Evolutionary conservation across 92 coral and sea anemone species (phyloP), one percentile per base, ranked within the genome.

Genomic region (Parazoanthus swiftii): DNA sequence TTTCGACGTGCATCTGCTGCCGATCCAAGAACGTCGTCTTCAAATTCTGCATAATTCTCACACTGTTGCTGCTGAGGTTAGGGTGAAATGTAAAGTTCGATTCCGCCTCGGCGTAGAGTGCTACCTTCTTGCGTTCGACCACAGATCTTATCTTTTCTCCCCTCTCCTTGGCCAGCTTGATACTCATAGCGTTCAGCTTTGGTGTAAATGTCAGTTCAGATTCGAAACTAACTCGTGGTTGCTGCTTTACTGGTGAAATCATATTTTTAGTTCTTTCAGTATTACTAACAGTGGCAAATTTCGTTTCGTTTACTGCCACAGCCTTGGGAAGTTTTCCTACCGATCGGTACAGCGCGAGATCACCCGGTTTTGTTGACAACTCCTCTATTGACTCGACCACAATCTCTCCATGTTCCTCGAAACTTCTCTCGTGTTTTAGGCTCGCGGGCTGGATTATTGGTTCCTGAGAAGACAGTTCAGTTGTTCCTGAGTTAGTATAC

Each of bases 121-220:
- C 90, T 21, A 91, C 89, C 0, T 89, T 85, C 42, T 92, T 85
- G 58, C 93, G 90, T 44, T 85, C 94, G 20, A 92, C 70, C 16
- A 72, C 79, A 7, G 94, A 72, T 65, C 90, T 90, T 33, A 86
- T 48, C 36, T 90, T 91, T 35, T 89, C 92, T 5, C 95, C 93
- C 65, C 98, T 88, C 29, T 92, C 97, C 88, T 93, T 97, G 0
- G 99, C 99, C 59, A 97, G 94, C 50, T 93, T 95, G 88, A 97
- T 93, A 80, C 99, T 97, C 58, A 93, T 43, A 0, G 95, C 94
- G 73, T 97, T 97, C 23, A 97, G 93, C 83, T 96, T 93, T 6
- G 99, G 99, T 42, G 95, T 87, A 86, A 97, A 97, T 71, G 99
- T 97, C 93, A 97, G 89, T 79, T 97, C 99, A 10, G 96, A 92